Conservation (phyloP, 2,888 invertebrate species). For the Caradrina kadenii region DNA sequence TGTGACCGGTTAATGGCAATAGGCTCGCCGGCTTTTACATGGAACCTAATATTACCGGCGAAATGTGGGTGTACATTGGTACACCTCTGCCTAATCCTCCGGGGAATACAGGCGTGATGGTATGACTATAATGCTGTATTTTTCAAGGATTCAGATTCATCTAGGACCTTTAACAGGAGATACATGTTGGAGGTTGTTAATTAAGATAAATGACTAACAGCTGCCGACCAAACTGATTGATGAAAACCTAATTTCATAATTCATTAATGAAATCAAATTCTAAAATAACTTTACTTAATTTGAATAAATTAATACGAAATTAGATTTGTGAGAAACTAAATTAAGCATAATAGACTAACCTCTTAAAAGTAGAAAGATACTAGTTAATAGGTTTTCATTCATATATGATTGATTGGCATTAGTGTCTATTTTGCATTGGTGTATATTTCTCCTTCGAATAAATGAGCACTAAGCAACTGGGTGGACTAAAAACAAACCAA, state of each 20-base stretch:
- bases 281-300: constrained; percentile 13
- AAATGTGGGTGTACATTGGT: too few species aligned
- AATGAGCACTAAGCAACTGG: constrained; percentile 6
- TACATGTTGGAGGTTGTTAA: not conserved
- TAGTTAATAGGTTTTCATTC: constrained; percentile 16
- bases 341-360: constrained; percentile 15
- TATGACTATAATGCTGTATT: not conserved
- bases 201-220: constrained; percentile 1
- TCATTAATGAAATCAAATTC: constrained; percentile 3
- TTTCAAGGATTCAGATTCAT: not conserved
- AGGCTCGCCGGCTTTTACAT: too few species aligned
- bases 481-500: not conserved
- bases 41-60: too few species aligned
- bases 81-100: too few species aligned
- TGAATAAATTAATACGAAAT: constrained; percentile 27
- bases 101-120: too few species aligned
- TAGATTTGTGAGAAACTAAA: constrained; percentile 27
- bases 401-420: constrained; percentile 30
- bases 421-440: constrained; percentile 29
- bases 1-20: too few species aligned
- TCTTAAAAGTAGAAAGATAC: constrained; percentile 19
- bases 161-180: not conserved
- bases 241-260: constrained; percentile 7
- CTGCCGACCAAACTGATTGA: constrained; percentile 8
- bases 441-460: constrained; percentile 12